These are phyloP conservation scores for Psilopsiagon aurifrons DNA, from an alignment of 2,113 vertebrate genomes.

Conservation along the genomic window DNA sequence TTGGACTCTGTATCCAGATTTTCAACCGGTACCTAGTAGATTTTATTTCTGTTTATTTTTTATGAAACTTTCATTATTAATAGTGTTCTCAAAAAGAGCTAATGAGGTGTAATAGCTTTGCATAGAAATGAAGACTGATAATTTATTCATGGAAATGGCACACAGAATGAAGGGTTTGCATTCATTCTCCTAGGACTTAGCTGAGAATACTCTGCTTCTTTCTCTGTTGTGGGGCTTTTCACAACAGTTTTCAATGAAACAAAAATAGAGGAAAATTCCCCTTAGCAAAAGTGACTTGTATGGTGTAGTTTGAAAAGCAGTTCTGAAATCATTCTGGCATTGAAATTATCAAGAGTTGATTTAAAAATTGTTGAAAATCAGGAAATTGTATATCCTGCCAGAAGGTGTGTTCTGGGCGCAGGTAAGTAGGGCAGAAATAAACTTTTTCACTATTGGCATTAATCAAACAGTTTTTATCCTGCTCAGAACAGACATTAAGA, in stretches of 20 bases:
- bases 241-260: background rate
- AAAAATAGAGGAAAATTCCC: background rate
- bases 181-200: conserved; percentile 3
- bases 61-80: conserved; percentile 61
- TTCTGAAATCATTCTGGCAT: background rate
- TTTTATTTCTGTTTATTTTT: conserved; percentile 65
- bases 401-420: background rate
- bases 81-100: conserved; percentile 50
- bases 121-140: conserved; percentile 37
- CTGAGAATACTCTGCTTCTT: background rate
- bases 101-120: conserved; percentile 59
- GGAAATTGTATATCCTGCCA: background rate
- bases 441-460: background rate
- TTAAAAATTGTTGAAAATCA: background rate
- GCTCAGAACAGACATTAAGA: background rate
- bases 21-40: conserved; percentile 4
- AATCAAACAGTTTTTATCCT: background rate
- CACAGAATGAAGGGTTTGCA: background rate
- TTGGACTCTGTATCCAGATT: background rate
- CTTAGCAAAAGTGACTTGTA: background rate
- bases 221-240: background rate
- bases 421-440: background rate
- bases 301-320: background rate
- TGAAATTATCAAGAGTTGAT: background rate
- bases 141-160: conserved; percentile 43